Evolutionary conservation across 2,888 invertebrate species (phyloP).

Genomic region (Cephus nigrinus): DNA sequence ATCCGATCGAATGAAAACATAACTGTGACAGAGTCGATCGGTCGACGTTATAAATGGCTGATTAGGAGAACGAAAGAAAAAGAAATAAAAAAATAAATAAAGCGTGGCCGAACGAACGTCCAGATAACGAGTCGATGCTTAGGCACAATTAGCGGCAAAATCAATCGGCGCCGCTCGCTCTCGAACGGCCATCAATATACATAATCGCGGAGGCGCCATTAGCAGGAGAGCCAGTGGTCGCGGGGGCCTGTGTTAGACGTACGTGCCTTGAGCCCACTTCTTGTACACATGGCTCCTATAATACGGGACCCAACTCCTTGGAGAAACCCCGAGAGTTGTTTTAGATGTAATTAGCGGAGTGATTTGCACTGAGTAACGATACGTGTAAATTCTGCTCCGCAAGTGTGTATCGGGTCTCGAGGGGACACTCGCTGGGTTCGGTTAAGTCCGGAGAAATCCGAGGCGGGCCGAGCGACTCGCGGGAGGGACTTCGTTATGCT

Average conservation of each 20-base stretch:
- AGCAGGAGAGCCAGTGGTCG: slow-evolving; percentile 31
- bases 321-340: slow-evolving; percentile 21
- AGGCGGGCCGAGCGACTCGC: slow-evolving; percentile 27
- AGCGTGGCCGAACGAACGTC: slow-evolving; percentile 32
- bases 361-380: slow-evolving; percentile 46
- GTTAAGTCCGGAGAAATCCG: slow-evolving; percentile 30
- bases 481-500: slow-evolving; percentile 55
- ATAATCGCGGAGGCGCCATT: slow-evolving; percentile 52
- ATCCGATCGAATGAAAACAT: background rate
- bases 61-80: background rate
- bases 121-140: slow-evolving; percentile 46
- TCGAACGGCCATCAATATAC: slow-evolving; percentile 49
- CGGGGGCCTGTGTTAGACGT: background rate
- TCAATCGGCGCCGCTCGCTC: slow-evolving; percentile 42
- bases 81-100: background rate
- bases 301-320: background rate
- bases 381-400: slow-evolving; percentile 13
- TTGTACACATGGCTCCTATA: background rate
- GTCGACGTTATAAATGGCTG: background rate
- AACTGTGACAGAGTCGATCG: background rate
- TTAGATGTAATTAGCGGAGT: slow-evolving; percentile 52
- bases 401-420: background rate
- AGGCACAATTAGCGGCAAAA: slow-evolving; percentile 53
- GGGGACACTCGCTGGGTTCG: background rate
- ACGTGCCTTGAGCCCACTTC: background rate